A percentile compares a stretch with the other conserved stretches of the same genome.
phyloP scores from a whole-genome alignment of 2,888 invertebrate species.

The Melikaiella ostensackeni region DNA sequence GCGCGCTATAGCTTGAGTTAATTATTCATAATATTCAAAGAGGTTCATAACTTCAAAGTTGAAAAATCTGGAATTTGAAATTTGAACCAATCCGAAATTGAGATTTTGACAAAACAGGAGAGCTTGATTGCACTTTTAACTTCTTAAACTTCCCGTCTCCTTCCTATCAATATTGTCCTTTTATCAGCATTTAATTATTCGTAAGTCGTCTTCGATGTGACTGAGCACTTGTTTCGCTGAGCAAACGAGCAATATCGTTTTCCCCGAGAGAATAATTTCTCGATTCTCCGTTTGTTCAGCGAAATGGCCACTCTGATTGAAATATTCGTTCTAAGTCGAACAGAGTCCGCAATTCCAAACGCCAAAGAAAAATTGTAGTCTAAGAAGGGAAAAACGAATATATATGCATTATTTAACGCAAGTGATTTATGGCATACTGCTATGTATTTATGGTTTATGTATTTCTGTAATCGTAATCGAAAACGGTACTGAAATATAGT shows the following conservation, averaged over 20 bases:
- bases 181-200: constrained; percentile 17
- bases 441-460: not conserved
- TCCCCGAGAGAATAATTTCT: constrained; percentile 15
- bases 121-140: not conserved
- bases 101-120: not conserved
- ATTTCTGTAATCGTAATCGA: not conserved
- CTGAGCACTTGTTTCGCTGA: constrained; percentile 15
- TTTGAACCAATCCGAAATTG: too few relatives aligned
- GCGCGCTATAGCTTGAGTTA: too few relatives aligned
- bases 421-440: constrained; percentile 9
- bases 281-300: constrained; percentile 27
- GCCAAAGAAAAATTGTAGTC: constrained; percentile 1
- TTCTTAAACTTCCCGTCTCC: not conserved
- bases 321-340: constrained; percentile 30
- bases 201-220: not conserved
- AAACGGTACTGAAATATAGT: not conserved
- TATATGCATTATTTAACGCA: not conserved
- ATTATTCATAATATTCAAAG: too few relatives aligned
- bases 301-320: constrained; percentile 35
- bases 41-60: too few relatives aligned
- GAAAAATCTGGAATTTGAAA: too few relatives aligned
- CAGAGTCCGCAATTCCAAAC: not conserved
- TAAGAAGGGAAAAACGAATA: not conserved
- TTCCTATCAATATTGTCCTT: not conserved
- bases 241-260: constrained; percentile 16